These are phyloP conservation scores for Tenebrosternarchus preto DNA, from an alignment of 2,113 vertebrate genomes.

Conservation along the genomic window DNA sequence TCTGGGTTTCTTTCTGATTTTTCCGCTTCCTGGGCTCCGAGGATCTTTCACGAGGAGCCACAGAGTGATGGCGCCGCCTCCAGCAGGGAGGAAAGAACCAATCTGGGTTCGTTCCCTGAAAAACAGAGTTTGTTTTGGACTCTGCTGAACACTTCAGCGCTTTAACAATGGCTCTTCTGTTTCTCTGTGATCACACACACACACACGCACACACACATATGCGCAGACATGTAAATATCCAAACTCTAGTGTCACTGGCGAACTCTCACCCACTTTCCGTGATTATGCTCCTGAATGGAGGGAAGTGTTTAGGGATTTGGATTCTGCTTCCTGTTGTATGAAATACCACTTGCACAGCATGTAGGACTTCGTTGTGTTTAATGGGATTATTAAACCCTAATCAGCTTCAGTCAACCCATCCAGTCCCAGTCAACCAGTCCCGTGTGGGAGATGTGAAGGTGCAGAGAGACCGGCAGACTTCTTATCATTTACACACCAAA, in stretches of 20 bases:
- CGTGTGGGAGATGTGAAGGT: not conserved
- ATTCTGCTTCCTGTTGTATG: conserved; percentile 29
- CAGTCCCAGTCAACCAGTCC: too few relatives aligned
- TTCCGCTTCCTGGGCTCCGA: not conserved
- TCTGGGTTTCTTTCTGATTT: not conserved
- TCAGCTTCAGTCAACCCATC: conserved; percentile 47
- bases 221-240: not conserved
- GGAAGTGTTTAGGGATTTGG: not conserved
- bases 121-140: not conserved
- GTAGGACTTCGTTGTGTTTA: conserved; percentile 38
- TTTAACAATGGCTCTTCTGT: too few relatives aligned
- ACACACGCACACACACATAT: not conserved
- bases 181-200: not conserved
- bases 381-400: conserved; percentile 44
- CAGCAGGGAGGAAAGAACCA: not conserved
- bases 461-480: not conserved
- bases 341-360: conserved; percentile 26
- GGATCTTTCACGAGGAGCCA: not conserved
- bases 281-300: conserved; percentile 18
- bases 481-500: conserved; percentile 12
- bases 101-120: not conserved
- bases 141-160: not conserved
- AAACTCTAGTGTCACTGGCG: not conserved
- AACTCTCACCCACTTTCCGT: conserved; percentile 4
- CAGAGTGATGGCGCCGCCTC: not conserved